Evolutionary conservation across 2,888 invertebrate genomes (phyloP).

Genomic region (Drosophila barbarae): DNA sequence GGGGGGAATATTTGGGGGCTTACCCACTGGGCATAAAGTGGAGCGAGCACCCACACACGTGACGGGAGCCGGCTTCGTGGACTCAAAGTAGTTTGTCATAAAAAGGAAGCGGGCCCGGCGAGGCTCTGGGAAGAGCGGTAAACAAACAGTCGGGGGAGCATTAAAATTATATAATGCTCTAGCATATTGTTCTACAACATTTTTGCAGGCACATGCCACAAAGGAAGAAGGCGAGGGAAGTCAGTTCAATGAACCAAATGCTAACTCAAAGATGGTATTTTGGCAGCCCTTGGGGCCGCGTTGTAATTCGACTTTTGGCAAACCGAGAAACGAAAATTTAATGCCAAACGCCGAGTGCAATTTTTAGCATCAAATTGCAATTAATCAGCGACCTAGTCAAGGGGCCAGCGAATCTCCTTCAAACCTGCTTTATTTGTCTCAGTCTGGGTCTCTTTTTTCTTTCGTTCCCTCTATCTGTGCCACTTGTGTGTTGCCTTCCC

Average conservation of each 20-base stretch:
- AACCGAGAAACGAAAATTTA: slow-evolving; percentile 35
- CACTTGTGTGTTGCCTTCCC: slow-evolving; percentile 18
- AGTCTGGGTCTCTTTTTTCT: slow-evolving; percentile 22
- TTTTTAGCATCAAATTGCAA: slow-evolving; percentile 72
- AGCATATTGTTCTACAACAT: slow-evolving; percentile 38
- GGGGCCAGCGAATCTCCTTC: slow-evolving; percentile 18
- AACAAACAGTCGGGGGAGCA: slow-evolving; percentile 17
- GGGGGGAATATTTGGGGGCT: slow-evolving; percentile 3
- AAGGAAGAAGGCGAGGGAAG: not conserved
- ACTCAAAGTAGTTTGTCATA: slow-evolving; percentile 37
- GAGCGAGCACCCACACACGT: slow-evolving; percentile 47
- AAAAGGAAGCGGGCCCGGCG: slow-evolving; percentile 18
- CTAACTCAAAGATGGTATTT: slow-evolving; percentile 3
- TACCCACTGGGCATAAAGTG: slow-evolving; percentile 28
- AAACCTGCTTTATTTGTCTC: slow-evolving; percentile 70
- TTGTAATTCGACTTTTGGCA: slow-evolving; percentile 30
- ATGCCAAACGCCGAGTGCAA: slow-evolving; percentile 43
- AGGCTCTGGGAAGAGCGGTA: slow-evolving; percentile 2
- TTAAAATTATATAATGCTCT: slow-evolving; percentile 53
- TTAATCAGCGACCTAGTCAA: slow-evolving; percentile 56
- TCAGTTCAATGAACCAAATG: slow-evolving; percentile 43
- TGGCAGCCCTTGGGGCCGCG: slow-evolving; percentile 23
- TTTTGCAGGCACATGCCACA: slow-evolving; percentile 17
- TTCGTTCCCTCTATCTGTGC: slow-evolving; percentile 1
- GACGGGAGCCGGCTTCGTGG: slow-evolving; percentile 32